These are phyloP conservation scores for Piscicola geometra DNA, from an alignment of 2,888 invertebrate species.

Conservation along the genomic window DNA sequence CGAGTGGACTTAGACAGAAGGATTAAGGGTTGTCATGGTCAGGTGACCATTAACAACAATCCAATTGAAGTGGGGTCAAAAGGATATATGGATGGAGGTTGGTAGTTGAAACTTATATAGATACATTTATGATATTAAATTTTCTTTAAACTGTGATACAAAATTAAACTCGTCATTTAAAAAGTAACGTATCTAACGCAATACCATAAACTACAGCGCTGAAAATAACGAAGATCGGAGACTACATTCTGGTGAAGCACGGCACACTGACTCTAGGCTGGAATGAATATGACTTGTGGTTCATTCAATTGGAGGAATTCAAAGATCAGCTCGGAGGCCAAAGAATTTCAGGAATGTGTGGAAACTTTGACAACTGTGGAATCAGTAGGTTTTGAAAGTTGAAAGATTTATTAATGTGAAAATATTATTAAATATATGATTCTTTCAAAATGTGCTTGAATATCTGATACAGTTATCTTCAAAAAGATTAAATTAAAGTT, in stretches of 20 bases:
- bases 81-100: slow-evolving; percentile 20
- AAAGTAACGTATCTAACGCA: background rate
- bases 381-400: background rate
- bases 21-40: background rate
- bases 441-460: background rate
- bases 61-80: background rate
- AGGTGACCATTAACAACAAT: background rate
- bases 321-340: background rate
- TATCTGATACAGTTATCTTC: no score
- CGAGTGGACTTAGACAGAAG: background rate
- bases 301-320: slow-evolving; percentile 25
- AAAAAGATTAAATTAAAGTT: no score
- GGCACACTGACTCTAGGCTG: slow-evolving; percentile 18
- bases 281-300: slow-evolving; percentile 8
- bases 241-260: slow-evolving; percentile 17
- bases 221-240: background rate
- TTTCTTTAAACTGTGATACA: background rate
- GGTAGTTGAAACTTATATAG: background rate
- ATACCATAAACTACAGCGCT: slow-evolving; percentile 11
- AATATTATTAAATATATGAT: background rate
- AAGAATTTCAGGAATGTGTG: slow-evolving; percentile 17
- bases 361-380: slow-evolving; percentile 11
- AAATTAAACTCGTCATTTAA: background rate
- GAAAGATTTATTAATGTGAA: background rate
- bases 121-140: no score